Base-by-base conservation (phyloP, 2,888 invertebrate genomes). In the Archips xylosteana region DNA sequence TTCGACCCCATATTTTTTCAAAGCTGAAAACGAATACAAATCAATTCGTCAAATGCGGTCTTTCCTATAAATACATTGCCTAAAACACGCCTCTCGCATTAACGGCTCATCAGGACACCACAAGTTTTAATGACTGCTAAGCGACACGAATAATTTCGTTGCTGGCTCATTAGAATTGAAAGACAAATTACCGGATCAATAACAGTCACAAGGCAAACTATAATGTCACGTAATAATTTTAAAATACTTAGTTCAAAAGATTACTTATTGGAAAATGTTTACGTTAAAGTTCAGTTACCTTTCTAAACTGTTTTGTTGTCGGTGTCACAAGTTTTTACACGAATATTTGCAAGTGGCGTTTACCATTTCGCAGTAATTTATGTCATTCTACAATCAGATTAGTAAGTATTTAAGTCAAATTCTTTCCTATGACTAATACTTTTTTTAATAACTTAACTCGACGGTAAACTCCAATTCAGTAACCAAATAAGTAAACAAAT, bases 161-260 rank as follows among this genome's bases (percentile, higher is more conserved):
- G 73, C 77, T 79, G 79, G 77, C 83, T 88, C 87, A 87, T 89
- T 88, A 85, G 81, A 80, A 82, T 75, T 75, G 49, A 75, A 77
- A 83, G 83, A 83, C 82, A 82, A 85, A 82, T 83, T 81, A 75
- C 76, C 72, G 75, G 76, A 72, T 68, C 67, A 62, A 62, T 67
- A 49, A 61, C 39, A 42, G 39, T 39, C 6, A 15, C 4, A 62
- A 61, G 45, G 51, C 34, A 67, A 72, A 62, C 45, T 57, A 8
- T 45, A 72, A 62, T 67, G 45, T 67, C 71, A 67, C 71, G 62
- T 62, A 54, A 60, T 54, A 13, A 63, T 45, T 45, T 12, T 47
- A 63, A 60, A 45, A 47, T 47, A 63, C 12, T 12, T 34, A 9
- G 45, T n/a, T 47, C 47, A 36, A 64, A 36, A 32, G 63, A 45